These are phyloP conservation scores for Ephialtes manifestator DNA, from an alignment of 2,888 invertebrate genomes.

Conservation along the genomic window DNA sequence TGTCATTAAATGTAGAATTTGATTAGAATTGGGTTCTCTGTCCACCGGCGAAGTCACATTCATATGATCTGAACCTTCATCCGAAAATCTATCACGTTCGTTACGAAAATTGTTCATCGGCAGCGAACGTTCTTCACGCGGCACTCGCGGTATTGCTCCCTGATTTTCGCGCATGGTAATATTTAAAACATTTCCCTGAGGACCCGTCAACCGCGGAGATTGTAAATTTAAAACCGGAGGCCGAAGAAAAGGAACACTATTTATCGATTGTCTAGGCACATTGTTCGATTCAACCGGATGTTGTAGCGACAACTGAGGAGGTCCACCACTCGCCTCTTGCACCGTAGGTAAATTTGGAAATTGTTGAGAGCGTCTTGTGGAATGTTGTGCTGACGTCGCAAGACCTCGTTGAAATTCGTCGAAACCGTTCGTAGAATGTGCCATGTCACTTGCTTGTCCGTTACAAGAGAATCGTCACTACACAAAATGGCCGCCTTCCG, in stretches of 20 bases:
- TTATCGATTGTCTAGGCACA: not conserved
- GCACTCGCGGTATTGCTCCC: too few relatives aligned
- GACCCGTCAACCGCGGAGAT: too few relatives aligned
- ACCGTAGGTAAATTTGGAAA: not conserved
- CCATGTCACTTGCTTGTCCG: not conserved
- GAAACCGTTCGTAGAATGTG: not conserved
- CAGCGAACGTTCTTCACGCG: too few relatives aligned
- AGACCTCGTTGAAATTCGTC: conserved; percentile 4
- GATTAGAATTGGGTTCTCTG: too few relatives aligned
- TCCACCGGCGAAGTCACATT: not conserved
- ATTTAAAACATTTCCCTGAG: too few relatives aligned
- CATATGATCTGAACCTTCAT: not conserved
- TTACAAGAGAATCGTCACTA: not conserved
- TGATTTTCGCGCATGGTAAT: too few relatives aligned
- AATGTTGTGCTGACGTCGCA: not conserved
- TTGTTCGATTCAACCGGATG: too few relatives aligned
- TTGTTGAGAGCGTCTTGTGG: not conserved
- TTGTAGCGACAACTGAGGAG: not conserved
- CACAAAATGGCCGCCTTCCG: conserved; percentile 3
- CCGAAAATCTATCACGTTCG: not conserved
- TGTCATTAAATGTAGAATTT: conserved; percentile 25
- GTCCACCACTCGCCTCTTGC: not conserved
- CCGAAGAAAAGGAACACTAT: not conserved
- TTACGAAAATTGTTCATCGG: too few relatives aligned
- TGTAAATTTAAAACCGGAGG: not conserved